Conservation (phyloP, 2,113 vertebrate genomes). For the Petromus typicus region DNA sequence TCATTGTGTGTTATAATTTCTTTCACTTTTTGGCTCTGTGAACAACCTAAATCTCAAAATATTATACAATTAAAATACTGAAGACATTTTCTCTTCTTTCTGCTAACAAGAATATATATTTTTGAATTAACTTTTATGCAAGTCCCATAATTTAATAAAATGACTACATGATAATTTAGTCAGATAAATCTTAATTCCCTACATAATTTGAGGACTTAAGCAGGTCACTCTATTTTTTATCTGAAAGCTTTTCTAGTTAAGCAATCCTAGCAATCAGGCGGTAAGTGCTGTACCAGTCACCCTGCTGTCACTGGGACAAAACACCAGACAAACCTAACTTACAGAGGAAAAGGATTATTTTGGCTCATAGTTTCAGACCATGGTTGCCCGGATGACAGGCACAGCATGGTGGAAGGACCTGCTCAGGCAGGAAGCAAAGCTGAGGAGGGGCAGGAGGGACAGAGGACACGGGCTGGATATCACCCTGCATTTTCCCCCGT, state of each 20-base stretch:
- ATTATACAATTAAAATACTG: conserved; percentile 29
- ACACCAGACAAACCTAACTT: not conserved
- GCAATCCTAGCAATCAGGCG: not conserved
- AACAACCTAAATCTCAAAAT: not conserved
- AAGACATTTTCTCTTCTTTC: not conserved
- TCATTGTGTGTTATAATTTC: not conserved
- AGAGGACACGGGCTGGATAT: not conserved
- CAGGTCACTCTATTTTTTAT: not conserved
- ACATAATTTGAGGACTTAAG: not conserved
- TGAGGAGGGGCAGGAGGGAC: not conserved
- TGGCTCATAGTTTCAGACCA: not conserved
- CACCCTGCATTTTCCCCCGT: not conserved
- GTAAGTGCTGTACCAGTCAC: not conserved
- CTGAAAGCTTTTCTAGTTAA: not conserved
- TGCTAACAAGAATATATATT: not conserved
- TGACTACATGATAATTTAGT: not conserved
- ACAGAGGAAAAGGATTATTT: not conserved
- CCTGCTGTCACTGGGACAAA: not conserved
- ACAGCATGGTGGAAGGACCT: too few relatives aligned
- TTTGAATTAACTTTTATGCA: not conserved
- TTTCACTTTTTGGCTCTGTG: not conserved
- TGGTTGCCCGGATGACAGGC: not conserved
- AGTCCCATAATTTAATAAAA: not conserved
- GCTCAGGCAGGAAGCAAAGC: not conserved
- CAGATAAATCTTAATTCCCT: not conserved